Evolutionary conservation across 2,888 invertebrate species (phyloP), one percentile per base, ranked within the genome.

Genomic region (Hypomecis atomaria): DNA sequence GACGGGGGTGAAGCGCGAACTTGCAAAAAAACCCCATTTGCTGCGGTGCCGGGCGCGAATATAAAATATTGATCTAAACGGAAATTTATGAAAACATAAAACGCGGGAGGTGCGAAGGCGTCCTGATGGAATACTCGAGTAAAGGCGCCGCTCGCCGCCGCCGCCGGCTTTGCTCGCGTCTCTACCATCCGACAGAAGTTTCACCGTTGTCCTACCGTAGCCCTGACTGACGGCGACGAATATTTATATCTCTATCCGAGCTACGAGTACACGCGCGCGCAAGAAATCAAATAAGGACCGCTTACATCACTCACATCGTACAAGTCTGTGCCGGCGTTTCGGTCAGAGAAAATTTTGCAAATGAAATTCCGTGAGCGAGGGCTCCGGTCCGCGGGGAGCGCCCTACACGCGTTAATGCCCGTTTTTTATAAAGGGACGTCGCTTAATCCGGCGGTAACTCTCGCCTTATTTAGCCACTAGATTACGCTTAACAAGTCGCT

Each of bases 11-110:
- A 76, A 76, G 79, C 77, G 79, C 80, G 77, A 84, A 83, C 81
- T 83, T 83, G 82, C 83, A 81, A 84, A 83, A 82, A 88, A 81
- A 80, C 80, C 80, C 84, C 82, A 80, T 85, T 82, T 77, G 81
- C 82, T 79, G 80, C 82, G 81, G 79, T 78, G 81, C 72, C 82
- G 79, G 83, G 77, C 78, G 86, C 82, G 86, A 86, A 88, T 88
- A 89, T 90, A 88, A 89, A 90, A 90, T 89, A 91, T 91, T 89
- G 92, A 92, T 91, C 89, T 83, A 83, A 73, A 80, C 79, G 85
- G 81, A 85, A 89, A 90, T 90, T 89, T 91, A 89, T 90, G 89
- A 90, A 91, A 90, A 89, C 88, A 87, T 90, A 90, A 89, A 90
- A 87, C 78, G 82, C 77, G 78, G 77, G 77, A 87, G 87, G 86